Conservation (phyloP, 2,113 vertebrate genomes). For the Solea senegalensis region DNA sequence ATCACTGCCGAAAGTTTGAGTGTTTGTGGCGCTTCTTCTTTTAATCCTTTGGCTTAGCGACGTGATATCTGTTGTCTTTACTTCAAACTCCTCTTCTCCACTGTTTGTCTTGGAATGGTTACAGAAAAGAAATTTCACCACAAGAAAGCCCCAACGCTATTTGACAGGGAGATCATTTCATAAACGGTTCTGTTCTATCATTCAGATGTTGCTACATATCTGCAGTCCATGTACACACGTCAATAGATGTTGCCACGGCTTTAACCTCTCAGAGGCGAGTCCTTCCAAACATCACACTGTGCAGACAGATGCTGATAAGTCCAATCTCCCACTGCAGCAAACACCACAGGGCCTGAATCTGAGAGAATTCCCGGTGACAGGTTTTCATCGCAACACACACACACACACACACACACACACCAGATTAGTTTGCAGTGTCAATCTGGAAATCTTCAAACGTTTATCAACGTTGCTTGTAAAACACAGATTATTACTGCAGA, state of each 20-base stretch:
- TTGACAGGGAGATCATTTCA: too few relatives aligned
- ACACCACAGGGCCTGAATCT: conserved; percentile 27
- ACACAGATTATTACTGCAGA: background rate
- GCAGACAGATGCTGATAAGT: conserved; percentile 66
- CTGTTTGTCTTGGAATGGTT: background rate
- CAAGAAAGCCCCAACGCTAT: background rate
- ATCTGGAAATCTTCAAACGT: background rate
- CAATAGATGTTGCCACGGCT: background rate
- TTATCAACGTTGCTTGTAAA: too few relatives aligned
- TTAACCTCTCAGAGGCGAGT: background rate
- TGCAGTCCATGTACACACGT: fast-evolving
- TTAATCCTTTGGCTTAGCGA: background rate
- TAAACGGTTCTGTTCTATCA: too few relatives aligned
- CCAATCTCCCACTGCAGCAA: conserved; percentile 41
- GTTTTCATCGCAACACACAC: conserved; percentile 43
- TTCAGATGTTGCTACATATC: too few relatives aligned
- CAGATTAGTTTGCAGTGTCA: conserved; percentile 40
- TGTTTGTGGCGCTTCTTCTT: background rate
- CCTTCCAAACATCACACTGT: conserved; percentile 30
- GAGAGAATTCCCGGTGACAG: conserved; percentile 61
- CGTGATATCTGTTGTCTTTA: background rate
- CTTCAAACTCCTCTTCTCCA: background rate
- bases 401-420: conserved; percentile 21
- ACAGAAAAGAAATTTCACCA: background rate
- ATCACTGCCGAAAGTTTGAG: background rate